These are phyloP conservation scores for Oryctes rhinoceros DNA, from an alignment of 1,140 invertebrate genomes.

Conservation along the genomic window DNA sequence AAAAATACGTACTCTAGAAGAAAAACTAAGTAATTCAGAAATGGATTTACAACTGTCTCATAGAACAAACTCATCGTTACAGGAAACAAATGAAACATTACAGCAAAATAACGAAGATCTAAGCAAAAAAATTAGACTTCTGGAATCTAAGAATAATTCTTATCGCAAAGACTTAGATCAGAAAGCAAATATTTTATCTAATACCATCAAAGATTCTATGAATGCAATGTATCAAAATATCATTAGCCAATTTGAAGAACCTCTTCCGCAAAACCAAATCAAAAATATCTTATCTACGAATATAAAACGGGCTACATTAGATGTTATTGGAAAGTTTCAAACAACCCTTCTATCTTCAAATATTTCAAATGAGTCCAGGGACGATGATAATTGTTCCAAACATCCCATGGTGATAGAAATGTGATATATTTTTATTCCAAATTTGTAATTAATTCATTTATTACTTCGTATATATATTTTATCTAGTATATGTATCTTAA, in stretches of 20 bases:
- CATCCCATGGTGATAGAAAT: background rate
- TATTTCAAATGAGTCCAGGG: background rate
- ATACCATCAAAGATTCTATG: conserved; percentile 46
- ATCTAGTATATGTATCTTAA: too few species aligned
- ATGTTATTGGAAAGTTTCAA: conserved; percentile 45
- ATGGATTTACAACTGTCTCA: background rate
- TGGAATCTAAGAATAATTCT: background rate
- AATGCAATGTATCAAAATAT: conserved; percentile 48
- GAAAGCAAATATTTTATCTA: background rate
- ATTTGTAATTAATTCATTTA: background rate
- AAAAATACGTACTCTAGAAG: conserved; percentile 10
- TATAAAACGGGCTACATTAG: conserved; percentile 46
- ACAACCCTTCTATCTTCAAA: background rate
- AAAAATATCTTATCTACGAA: conserved; percentile 41
- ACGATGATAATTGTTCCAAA: background rate
- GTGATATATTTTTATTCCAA: background rate
- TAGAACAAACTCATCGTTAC: background rate
- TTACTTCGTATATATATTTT: background rate
- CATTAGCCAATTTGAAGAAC: conserved; percentile 40
- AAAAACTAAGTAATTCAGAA: background rate
- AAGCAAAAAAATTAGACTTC: background rate
- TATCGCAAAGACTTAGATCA: background rate
- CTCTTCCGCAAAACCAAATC: conserved; percentile 39
- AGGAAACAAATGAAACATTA: background rate
- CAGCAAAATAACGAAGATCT: background rate